These are phyloP conservation scores for Jaculus jaculus DNA, from an alignment of 2,113 vertebrate genomes.

Conservation along the genomic window DNA sequence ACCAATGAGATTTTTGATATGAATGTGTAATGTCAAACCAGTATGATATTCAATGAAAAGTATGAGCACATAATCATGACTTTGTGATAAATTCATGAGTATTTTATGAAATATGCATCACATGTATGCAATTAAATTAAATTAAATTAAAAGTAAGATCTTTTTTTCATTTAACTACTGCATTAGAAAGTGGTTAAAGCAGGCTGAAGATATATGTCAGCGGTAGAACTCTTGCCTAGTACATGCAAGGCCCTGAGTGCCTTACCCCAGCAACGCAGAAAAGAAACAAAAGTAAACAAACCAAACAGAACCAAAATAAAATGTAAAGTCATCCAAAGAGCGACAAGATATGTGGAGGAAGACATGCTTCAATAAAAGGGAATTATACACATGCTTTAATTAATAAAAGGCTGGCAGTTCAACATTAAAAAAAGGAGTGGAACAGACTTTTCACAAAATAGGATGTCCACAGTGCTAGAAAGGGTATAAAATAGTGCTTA, in stretches of 20 bases:
- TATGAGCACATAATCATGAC: background rate
- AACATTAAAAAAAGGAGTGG: background rate
- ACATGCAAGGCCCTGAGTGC: background rate
- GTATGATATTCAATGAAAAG: background rate
- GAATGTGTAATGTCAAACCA: background rate
- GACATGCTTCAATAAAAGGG: background rate
- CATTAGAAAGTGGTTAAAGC: conserved; percentile 4
- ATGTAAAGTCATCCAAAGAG: background rate
- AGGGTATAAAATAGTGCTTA: background rate
- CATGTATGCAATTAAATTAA: background rate
- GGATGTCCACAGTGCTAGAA: background rate
- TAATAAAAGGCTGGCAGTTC: background rate
- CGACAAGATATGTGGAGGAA: background rate
- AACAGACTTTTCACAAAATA: background rate
- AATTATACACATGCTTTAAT: background rate
- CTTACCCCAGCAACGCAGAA: background rate
- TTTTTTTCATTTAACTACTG: background rate
- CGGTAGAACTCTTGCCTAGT: no score
- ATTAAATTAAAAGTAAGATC: background rate
- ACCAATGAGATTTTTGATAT: background rate
- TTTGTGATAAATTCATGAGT: background rate
- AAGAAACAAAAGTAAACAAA: background rate
- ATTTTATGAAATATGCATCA: background rate
- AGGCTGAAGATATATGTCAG: background rate
- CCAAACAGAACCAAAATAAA: background rate